Base-by-base conservation (phyloP, 1,140 invertebrate species). In the Meloidogyne floridensis region DNA sequence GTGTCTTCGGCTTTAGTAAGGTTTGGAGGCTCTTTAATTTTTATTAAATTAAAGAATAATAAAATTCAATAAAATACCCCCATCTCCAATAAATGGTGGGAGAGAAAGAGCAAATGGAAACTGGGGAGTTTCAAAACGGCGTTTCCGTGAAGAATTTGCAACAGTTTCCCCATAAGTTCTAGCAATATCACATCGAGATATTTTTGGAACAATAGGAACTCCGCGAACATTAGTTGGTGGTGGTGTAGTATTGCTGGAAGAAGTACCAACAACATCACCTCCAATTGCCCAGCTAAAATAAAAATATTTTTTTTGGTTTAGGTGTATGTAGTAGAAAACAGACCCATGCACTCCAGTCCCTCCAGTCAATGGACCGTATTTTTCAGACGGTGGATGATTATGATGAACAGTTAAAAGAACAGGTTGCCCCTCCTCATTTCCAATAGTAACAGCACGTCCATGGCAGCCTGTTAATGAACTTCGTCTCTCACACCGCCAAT, bases 341-440 rank as follows among this genome's bases (percentile, higher is more conserved):
- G 5, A 65, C 59, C 59, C 59, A 11, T 65, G 59, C n/a, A 6
- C n/a, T n/a, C 59, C 56, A 59, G 56, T 59, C 56, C 56, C 56
- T 59, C 56, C 59, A 65, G 59, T 65, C 59, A 65, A 65, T 13
- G 59, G 59, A n/a, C 59, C 59, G n/a, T 65, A 65, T 65, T 65
- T 65, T n/a, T 65, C 59, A 65, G 59, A 65, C 6, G 59, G 59
- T 6, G 59, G 59, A 11, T 65, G 59, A 65, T 65, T 65, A 18
- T 65, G 59, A n/a, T 65, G 59, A 65, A 65, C 59, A 65, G 59
- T 65, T 15, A 65, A 65, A 65, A 65, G 15, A n/a, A 65, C 59
- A 65, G 59, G 59, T 65, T 65, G 59, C 15, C 59, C 59, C n/a
- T 65, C 59, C 15, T 65, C 59, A 65, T 11, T 18, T 65, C 59